Evolutionary conservation across 2,797 vertebrate species (phyloP).

Genomic region (Psittacula derbiana): DNA sequence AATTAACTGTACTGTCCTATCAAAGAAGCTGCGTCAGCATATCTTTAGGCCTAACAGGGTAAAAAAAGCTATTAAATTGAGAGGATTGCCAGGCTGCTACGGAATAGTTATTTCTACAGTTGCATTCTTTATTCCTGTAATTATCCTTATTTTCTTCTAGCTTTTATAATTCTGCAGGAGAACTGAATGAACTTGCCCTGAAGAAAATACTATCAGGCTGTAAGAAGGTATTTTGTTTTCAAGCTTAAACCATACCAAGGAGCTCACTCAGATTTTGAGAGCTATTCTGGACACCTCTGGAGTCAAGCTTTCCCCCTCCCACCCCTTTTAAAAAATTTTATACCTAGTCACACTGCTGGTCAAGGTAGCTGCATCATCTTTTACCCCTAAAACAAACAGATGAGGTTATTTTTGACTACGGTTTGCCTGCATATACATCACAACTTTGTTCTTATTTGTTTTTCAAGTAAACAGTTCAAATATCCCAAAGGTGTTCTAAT

Average conservation of each 20-base stretch:
- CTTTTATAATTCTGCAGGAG: conserved; percentile 85
- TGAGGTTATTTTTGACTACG: neutral
- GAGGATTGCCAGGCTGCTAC: neutral
- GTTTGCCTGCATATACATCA: neutral
- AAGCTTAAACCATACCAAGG: neutral
- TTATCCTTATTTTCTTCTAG: conserved; percentile 69
- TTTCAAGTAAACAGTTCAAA: neutral
- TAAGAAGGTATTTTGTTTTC: conserved; percentile 81
- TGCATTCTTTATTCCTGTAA: neutral
- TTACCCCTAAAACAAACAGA: neutral
- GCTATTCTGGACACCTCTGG: neutral
- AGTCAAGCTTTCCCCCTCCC: neutral
- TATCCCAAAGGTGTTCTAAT: neutral
- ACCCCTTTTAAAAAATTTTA: neutral
- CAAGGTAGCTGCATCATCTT: neutral
- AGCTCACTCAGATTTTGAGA: neutral
- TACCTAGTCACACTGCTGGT: neutral
- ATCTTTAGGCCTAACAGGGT: neutral
- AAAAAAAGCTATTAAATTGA: neutral
- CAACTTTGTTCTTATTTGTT: neutral
- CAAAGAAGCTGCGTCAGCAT: neutral
- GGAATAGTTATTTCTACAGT: neutral
- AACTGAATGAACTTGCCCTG: conserved; percentile 79
- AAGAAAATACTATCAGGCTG: conserved; percentile 81
- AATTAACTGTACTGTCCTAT: neutral